A percentile compares a stretch with the other conserved stretches of the same genome.
Evolutionary conservation across 2,888 invertebrate genomes (phyloP).

Genomic region (Parnassius apollo): DNA sequence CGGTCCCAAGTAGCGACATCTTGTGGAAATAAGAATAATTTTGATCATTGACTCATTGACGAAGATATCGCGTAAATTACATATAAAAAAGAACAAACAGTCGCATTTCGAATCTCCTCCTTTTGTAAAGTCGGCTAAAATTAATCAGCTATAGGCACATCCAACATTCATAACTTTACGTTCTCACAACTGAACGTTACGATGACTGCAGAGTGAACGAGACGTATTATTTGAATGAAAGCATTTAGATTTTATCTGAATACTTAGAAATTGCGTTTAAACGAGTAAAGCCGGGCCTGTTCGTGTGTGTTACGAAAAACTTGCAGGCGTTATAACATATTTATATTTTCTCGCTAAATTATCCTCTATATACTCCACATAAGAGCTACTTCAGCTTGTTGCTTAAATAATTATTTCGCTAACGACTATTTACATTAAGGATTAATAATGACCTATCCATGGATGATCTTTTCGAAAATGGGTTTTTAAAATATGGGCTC

Average conservation of each 20-base stretch:
- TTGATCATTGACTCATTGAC: too few species aligned
- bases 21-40: too few species aligned
- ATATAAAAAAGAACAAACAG: too few species aligned
- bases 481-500: conserved; percentile 37
- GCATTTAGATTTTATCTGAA: conserved; percentile 39
- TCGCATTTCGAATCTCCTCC: too few species aligned
- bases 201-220: conserved; percentile 14
- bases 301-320: neutral
- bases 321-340: neutral
- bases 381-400: conserved; percentile 4
- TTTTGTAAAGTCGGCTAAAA: too few species aligned
- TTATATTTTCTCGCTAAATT: neutral
- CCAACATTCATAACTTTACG: conserved; percentile 5
- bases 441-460: conserved; percentile 47
- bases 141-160: conserved; percentile 2
- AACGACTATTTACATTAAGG: conserved; percentile 46
- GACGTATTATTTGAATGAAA: conserved; percentile 38
- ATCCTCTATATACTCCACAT: neutral
- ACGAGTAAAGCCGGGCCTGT: conserved; percentile 5
- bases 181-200: neutral
- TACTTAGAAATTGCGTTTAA: conserved; percentile 37
- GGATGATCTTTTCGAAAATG: conserved; percentile 37
- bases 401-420: conserved; percentile 34
- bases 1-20: too few species aligned
- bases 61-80: too few species aligned